Evolutionary conservation across 1,140 invertebrate species (phyloP), one percentile per base, ranked within the genome.

Genomic region (Drosophila bipectinata): DNA sequence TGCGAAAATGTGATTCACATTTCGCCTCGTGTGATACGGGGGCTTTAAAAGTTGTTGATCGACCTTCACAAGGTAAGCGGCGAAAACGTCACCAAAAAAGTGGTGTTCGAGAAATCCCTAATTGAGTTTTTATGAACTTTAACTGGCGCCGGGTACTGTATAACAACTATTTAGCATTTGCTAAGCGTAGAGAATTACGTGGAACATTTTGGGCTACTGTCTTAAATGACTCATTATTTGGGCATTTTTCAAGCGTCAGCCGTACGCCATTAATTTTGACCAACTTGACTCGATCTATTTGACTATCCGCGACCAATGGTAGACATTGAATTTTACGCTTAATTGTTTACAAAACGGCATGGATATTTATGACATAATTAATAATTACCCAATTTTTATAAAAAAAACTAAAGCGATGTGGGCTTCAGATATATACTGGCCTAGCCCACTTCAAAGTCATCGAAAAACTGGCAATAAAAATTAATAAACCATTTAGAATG

Each of bases 1-100:
- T 71, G 41, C 71, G 37, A 72, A 79, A 63, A 47, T 64, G 74
- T 87, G 82, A 85, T 61, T 85, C 82, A 85, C 54, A 75, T 76
- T 72, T 74, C 18, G 69, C 54, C 69, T 41, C 48, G 26, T 76
- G 62, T 59, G 73, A 68, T 61, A 52, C 48, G 62, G 24, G 37
- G 37, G 54, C 47, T 52, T 34, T 47, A 67, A 82, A 63, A 74
- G 54, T 57, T 39, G 59, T 51, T 67, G 21, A 68, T 78, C 82
- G 82, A 87, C 82, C 82, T 85, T 85, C 58, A 49, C 48, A 64
- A 53, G 52, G 58, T 47, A 75, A 79, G 67, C 34, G 34, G 56
- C 30, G 47, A 32, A 77, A 72, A 87, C 82, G 82, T 85, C 82
- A 85, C 69, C 57, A 59, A 72, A 69, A 61, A 21, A 39, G n/a